These are phyloP conservation scores for Harpagoxenus sublaevis DNA, from an alignment of 2,888 invertebrate species.

Conservation along the genomic window DNA sequence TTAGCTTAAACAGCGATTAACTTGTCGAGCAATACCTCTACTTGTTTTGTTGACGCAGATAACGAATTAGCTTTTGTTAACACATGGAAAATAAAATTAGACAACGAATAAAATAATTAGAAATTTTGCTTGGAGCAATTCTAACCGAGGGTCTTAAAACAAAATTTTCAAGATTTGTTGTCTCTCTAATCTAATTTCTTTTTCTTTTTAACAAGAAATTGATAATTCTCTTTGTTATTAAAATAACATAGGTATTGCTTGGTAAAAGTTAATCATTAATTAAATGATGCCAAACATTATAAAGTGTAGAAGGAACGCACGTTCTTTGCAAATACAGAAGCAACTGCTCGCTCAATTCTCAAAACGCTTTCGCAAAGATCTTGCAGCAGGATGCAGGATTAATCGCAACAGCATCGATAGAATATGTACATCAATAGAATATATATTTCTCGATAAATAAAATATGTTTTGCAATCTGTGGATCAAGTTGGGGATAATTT, in stretches of 20 bases:
- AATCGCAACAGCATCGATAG: not conserved
- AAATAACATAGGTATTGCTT: not conserved
- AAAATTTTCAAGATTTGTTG: not conserved
- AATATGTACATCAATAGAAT: constrained; percentile 43
- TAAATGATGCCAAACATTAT: not conserved
- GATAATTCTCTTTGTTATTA: not conserved
- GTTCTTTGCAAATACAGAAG: not conserved
- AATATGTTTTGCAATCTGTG: constrained; percentile 32
- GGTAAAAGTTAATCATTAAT: not conserved
- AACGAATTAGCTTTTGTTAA: not conserved
- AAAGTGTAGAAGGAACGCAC: not conserved
- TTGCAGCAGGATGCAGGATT: not conserved
- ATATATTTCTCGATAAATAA: constrained; percentile 48
- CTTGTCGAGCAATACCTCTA: not conserved
- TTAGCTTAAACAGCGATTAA: not conserved
- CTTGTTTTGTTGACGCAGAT: not conserved
- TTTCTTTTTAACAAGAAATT: not conserved
- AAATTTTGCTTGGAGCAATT: not conserved
- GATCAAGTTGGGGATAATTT: constrained; percentile 24
- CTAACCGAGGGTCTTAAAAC: not conserved
- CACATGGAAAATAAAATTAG: not conserved
- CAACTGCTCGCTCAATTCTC: not conserved
- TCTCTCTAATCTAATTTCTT: not conserved
- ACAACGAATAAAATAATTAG: not conserved
- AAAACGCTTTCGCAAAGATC: not conserved